A percentile compares a stretch with the other conserved stretches of the same genome.
Evolutionary conservation across 2,797 vertebrate genomes (phyloP).

Genomic region (Protonibea diacanthus): DNA sequence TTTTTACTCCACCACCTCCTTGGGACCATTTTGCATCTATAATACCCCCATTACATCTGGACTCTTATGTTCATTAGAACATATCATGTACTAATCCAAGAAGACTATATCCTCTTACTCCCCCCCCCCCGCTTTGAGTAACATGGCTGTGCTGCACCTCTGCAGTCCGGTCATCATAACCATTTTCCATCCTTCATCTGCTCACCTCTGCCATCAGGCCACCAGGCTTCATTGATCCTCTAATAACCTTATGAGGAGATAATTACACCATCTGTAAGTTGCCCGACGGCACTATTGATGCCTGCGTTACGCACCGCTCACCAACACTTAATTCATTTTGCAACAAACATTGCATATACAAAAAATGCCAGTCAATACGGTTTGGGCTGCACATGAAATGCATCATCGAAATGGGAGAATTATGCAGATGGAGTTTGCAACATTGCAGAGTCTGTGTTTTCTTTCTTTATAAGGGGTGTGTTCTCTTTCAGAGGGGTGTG

Average conservation of each 20-base stretch:
- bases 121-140: background rate
- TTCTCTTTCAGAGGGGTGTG: conserved; percentile 5
- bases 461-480: conserved; percentile 18
- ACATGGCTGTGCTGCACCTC: background rate
- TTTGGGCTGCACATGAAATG: conserved; percentile 62
- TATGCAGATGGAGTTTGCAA: conserved; percentile 69
- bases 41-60: background rate
- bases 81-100: background rate
- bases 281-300: conserved; percentile 72
- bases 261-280: conserved; percentile 83
- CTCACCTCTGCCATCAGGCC: conserved; percentile 68
- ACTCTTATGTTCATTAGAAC: background rate
- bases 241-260: conserved; percentile 82
- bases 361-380: conserved; percentile 65
- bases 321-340: conserved; percentile 76
- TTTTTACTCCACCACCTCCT: background rate
- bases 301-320: conserved; percentile 59
- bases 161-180: conserved; percentile 27
- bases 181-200: conserved; percentile 68
- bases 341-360: conserved; percentile 72
- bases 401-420: conserved; percentile 74
- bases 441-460: conserved; percentile 60
- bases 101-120: no score
- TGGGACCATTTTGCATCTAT: background rate
- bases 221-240: conserved; percentile 78